A percentile compares a stretch with the other conserved stretches of the same genome.
phyloP scores from a whole-genome alignment of 2,113 vertebrate genomes.

The Cynoglossus semilaevis region DNA sequence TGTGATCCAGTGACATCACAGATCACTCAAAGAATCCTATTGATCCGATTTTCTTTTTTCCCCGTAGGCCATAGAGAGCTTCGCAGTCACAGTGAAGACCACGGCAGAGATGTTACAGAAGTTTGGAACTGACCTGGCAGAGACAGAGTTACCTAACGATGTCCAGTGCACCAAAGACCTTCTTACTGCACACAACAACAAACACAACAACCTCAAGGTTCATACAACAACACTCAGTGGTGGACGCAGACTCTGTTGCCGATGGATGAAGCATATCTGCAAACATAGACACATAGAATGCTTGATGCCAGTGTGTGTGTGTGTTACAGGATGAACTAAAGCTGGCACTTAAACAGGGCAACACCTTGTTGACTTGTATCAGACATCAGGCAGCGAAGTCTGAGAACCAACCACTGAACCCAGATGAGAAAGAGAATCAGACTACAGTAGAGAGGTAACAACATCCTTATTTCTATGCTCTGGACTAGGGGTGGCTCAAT shows the following conservation, averaged over 20 bases:
- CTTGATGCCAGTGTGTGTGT: conserved; percentile 8
- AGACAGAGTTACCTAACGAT: conserved; percentile 88
- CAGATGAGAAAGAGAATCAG: conserved; percentile 87
- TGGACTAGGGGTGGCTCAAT: accelerated
- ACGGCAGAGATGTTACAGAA: conserved; percentile 90
- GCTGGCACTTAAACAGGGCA: conserved; percentile 86
- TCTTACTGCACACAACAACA: conserved; percentile 80
- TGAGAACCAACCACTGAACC: conserved; percentile 80
- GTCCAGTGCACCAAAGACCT: conserved; percentile 88
- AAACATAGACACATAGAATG: neutral
- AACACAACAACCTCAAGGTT: conserved; percentile 85
- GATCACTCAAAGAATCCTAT: conserved; percentile 3
- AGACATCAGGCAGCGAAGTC: conserved; percentile 83
- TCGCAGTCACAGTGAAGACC: conserved; percentile 91
- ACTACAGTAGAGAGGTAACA: conserved; percentile 87
- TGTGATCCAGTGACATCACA: neutral
- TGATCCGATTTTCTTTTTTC: neutral
- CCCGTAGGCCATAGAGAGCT: conserved; percentile 90
- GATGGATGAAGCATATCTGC: neutral
- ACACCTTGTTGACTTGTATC: conserved; percentile 85
- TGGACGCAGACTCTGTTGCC: too few species aligned
- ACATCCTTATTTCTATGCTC: neutral
- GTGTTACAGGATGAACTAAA: conserved; percentile 84
- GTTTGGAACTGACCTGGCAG: conserved; percentile 85
- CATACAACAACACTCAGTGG: neutral